A percentile compares a stretch with the other conserved stretches of the same genome.
phyloP scores from a whole-genome alignment of 2,113 vertebrate genomes.

The Dicentrarchus labrax region DNA sequence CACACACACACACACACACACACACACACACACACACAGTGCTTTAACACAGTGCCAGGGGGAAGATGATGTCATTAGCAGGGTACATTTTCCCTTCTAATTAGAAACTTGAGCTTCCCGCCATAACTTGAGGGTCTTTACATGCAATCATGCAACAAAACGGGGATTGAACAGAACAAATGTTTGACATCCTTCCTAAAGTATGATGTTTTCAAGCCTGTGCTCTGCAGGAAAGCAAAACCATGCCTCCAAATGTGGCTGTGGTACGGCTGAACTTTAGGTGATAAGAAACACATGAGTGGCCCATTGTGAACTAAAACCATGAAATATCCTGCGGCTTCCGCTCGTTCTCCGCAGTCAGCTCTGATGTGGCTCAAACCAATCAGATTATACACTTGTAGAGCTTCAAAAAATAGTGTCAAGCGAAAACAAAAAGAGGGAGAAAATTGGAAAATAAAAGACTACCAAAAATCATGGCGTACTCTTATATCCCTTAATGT shows the following conservation, averaged over 20 bases:
- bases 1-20: conserved; percentile 21
- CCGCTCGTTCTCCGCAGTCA: conserved; percentile 45
- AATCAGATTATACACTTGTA: conserved; percentile 58
- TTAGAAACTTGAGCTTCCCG: conserved; percentile 79
- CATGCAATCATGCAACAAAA: conserved; percentile 58
- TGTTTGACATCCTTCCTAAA: conserved; percentile 55
- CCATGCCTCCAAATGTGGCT: conserved; percentile 24
- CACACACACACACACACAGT: conserved; percentile 41
- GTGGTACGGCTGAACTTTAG: conserved; percentile 35
- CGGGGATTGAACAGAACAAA: conserved; percentile 64
- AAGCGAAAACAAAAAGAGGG: neutral
- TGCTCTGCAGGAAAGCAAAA: conserved; percentile 36
- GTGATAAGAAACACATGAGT: conserved; percentile 71
- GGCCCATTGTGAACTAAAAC: conserved; percentile 62
- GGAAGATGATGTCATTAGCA: conserved; percentile 82
- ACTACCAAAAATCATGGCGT: neutral
- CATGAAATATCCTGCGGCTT: conserved; percentile 64
- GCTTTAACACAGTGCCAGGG: conserved; percentile 42
- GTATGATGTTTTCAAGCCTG: conserved; percentile 43
- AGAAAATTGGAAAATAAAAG: neutral
- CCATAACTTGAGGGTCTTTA: conserved; percentile 71
- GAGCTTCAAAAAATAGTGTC: conserved; percentile 3
- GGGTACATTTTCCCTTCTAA: conserved; percentile 78
- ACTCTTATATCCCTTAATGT: conserved; percentile 1
- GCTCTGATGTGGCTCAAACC: conserved; percentile 65